Percentiles rank a stretch among this genome's conserved stretches.
phyloP scores from a whole-genome alignment of 2,113 vertebrate species.

The Mormoops blainvillei region DNA sequence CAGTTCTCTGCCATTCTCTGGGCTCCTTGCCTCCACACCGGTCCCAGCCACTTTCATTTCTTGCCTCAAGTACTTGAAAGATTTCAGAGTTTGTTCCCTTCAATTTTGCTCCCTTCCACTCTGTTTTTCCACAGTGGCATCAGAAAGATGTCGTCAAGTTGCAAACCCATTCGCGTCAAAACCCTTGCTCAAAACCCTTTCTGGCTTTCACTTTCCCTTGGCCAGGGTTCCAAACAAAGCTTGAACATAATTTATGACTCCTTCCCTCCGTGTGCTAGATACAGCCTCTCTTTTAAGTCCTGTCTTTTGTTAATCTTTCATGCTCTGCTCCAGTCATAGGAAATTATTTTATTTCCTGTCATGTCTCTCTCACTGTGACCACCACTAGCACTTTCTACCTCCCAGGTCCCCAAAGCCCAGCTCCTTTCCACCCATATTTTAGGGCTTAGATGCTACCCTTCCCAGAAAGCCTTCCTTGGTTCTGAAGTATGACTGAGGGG shows the following conservation, averaged over 20 bases:
- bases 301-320: neutral
- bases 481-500: neutral
- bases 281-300: neutral
- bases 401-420: rapidly evolving
- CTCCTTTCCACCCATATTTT: neutral
- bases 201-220: neutral
- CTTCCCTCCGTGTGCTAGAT: neutral
- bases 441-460: neutral
- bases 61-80: neutral
- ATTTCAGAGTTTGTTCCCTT: neutral
- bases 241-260: neutral
- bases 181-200: neutral
- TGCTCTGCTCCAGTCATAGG: neutral
- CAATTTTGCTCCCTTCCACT: neutral
- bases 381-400: neutral
- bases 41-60: neutral
- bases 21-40: neutral
- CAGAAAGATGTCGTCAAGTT: neutral
- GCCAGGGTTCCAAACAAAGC: neutral
- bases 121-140: neutral
- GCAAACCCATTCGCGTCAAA: neutral
- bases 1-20: neutral
- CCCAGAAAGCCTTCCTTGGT: neutral
- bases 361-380: neutral
- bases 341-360: neutral